Percentiles rank a stretch among this genome's conserved stretches.
phyloP scores from a whole-genome alignment of 2,113 vertebrate genomes.

The Fulmarus glacialis region DNA sequence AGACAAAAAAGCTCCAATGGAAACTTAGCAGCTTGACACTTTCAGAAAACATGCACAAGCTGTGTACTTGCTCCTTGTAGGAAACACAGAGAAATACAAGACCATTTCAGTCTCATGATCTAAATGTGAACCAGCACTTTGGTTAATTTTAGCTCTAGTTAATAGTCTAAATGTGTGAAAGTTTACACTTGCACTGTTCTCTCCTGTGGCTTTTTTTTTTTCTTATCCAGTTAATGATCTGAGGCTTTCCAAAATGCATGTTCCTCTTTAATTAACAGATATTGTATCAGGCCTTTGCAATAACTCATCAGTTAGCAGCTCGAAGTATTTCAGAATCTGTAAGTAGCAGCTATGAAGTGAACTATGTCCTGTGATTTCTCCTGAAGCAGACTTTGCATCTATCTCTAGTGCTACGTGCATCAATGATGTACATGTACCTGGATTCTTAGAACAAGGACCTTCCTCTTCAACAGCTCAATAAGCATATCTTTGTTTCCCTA shows the following conservation, averaged over 20 bases:
- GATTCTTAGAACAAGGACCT: neutral
- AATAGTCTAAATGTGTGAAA: slow-evolving; percentile 29
- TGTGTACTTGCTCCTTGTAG: neutral
- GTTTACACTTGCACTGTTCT: slow-evolving; percentile 6
- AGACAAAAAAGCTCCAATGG: neutral
- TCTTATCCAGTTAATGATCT: neutral
- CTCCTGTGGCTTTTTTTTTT: neutral
- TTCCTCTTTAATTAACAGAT: neutral
- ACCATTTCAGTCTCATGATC: neutral
- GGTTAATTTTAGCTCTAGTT: slow-evolving; percentile 37
- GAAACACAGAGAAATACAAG: neutral
- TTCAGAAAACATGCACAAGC: neutral
- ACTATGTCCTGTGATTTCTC: neutral
- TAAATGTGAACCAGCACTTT: slow-evolving; percentile 20
- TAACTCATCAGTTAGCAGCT: neutral
- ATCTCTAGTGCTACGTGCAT: fast-evolving
- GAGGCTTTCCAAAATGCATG: neutral
- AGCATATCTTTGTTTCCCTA: neutral
- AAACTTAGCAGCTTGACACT: neutral
- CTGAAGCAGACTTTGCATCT: neutral
- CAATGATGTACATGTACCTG: fast-evolving
- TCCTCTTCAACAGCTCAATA: neutral
- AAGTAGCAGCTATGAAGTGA: neutral
- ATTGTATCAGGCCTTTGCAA: neutral
- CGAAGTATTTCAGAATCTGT: neutral